These are phyloP conservation scores for Pseudorectes ferrugineus DNA, from an alignment of 2,113 vertebrate genomes.

Conservation along the genomic window DNA sequence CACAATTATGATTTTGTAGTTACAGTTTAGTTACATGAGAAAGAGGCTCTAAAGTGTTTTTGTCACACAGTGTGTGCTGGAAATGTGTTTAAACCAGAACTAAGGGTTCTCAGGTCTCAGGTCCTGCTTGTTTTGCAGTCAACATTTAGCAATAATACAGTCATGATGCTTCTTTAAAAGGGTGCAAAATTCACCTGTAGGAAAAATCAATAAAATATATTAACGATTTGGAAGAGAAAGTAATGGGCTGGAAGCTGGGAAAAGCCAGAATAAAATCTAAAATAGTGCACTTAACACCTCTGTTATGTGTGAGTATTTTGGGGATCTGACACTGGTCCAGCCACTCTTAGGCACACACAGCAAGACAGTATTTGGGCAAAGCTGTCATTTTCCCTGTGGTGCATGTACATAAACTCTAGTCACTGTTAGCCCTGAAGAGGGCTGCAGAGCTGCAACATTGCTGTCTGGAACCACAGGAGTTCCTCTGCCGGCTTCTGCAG, in stretches of 20 bases:
- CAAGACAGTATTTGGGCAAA: neutral
- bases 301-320: neutral
- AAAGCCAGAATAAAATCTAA: neutral
- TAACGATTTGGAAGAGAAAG: neutral
- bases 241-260: neutral
- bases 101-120: neutral
- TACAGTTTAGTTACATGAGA: neutral
- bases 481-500: neutral
- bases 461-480: neutral
- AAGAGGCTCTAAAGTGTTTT: neutral
- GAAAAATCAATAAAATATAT: neutral
- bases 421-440: neutral
- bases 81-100: neutral
- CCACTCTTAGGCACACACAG: neutral
- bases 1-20: neutral
- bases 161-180: neutral
- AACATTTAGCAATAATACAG: neutral
- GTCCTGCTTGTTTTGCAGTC: neutral
- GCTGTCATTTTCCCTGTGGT: neutral
- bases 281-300: neutral
- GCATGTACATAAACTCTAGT: neutral
- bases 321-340: neutral
- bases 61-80: neutral
- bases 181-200: neutral
- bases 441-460: neutral